A percentile compares a stretch with the other conserved stretches of the same genome.
These are phyloP conservation scores for Bombyx mori DNA, from an alignment of 1,140 invertebrate genomes.

Conservation along the genomic window ASM3026992v2 NC_085116.1:10590501-10591000, in stretches of 20 bases:
- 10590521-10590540: too few relatives aligned
- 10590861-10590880: slow-evolving; percentile 63
- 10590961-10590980: slow-evolving; percentile 54
- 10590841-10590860: slow-evolving; percentile 67
- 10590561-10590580: not conserved
- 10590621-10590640: slow-evolving; percentile 22
- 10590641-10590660: slow-evolving; percentile 26
- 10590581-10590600: slow-evolving; percentile 26
- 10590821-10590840: slow-evolving; percentile 66
- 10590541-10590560: too few relatives aligned
- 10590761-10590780: slow-evolving; percentile 63
- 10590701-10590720: slow-evolving; percentile 8
- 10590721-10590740: slow-evolving; percentile 15
- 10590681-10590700: slow-evolving; percentile 22
- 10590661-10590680: slow-evolving; percentile 61
- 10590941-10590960: slow-evolving; percentile 58
- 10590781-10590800: slow-evolving; percentile 52
- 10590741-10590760: slow-evolving; percentile 68
- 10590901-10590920: slow-evolving; percentile 62
- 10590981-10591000: slow-evolving; percentile 25
- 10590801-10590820: slow-evolving; percentile 62
- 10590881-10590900: slow-evolving; percentile 67
- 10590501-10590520: too few relatives aligned
- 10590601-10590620: slow-evolving; percentile 11
- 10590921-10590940: slow-evolving; percentile 49